Evolutionary conservation across 2,888 invertebrate species (phyloP), one percentile per base, ranked within the genome.

Genomic region (Oxystoma pomonae): DNA sequence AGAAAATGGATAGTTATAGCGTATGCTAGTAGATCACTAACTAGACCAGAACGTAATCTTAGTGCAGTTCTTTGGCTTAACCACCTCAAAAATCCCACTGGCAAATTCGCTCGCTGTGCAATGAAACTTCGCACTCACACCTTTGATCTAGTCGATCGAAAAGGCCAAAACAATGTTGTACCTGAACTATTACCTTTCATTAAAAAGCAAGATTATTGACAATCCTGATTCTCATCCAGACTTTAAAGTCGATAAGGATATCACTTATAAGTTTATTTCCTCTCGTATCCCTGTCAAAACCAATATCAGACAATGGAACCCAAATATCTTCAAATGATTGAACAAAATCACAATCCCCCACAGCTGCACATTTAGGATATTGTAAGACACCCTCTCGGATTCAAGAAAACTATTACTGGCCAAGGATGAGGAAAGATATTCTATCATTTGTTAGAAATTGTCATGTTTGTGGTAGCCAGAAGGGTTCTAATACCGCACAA

Each of bases 291-390:
- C 35, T 35, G 5, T 35, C 12, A 35, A 12, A 35, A 7, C 35
- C 35, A 68, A 68, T 58, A 35, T 52, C 49, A 17, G 49, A 7
- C 67, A 70, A 52, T 71, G 69, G 69, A 70, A 70, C 70, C 70
- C 20, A 67, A 65, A 61, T 16, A 19, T 35, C 60, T 62, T 60
- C 20, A 67, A 35, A 70, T n/a, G 55, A 69, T 19, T 16, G 51
- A 18, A 18, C 18, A 56, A 3, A 19, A 20, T 19, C 56, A 18
- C 22, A 17, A 67, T 51, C 58, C 59, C 9, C 65, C 67, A 2
- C 61, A 9, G 18, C 59, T 21, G 60, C 63, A 2, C 69, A 71
- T 58, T 67, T 70, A 60, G 69, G 69, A 18, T 67, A 62, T 20
- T 66, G 49, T 52, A 70, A 71, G 65, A 71, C 70, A 7, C 51